Base-by-base conservation (phyloP, 53 echinoderm and acorn worm species). In the Echinometra lucunter region DNA sequence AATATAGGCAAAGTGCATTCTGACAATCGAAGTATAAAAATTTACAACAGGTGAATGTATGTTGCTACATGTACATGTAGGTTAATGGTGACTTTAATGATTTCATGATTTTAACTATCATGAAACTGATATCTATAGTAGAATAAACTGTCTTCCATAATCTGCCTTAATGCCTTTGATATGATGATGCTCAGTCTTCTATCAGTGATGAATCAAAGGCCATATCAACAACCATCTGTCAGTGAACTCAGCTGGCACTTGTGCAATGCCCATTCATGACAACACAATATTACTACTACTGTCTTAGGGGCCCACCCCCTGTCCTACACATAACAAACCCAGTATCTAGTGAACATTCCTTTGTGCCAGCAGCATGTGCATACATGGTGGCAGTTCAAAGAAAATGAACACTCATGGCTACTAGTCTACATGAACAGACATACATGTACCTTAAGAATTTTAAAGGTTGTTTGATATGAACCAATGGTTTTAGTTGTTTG, bases 181-280 rank as follows among this genome's bases (percentile, higher is more conserved):
- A 69, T 69, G 12, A 69, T 69, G 12, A 69, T 69, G 69, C 19
- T 78, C 78, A 78, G 78, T 40, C 37, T 75, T 19, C 78, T 21
- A 40, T 75, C 78, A 40, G 49, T 49, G 42, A 81, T 42, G 85
- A 47, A 47, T n/a, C 85, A 85, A 85, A 85, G 47, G 85, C 45
- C 85, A 85, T 53, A 85, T 85, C 85, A 85, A 85, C 85, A 85
- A 85, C 85, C 85, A 47, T 85, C 85, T 85, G 85, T 27, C 85
- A 85, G 53, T 49, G 49, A 47, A 83, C 19, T 16, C 28, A n/a
- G 85, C 8, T 85, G 85, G 45, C 53, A 85, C 85, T 85, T 3
- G 28, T 47, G 30, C 85, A 49, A 85, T 49, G 47, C 44, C 49
- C 49, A 85, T 85, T 85, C 85, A 85, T 85, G 49, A 85, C 25